Evolutionary conservation across 2,113 vertebrate genomes (phyloP).

Genomic region (rat (Rattus norvegicus)): DNA sequence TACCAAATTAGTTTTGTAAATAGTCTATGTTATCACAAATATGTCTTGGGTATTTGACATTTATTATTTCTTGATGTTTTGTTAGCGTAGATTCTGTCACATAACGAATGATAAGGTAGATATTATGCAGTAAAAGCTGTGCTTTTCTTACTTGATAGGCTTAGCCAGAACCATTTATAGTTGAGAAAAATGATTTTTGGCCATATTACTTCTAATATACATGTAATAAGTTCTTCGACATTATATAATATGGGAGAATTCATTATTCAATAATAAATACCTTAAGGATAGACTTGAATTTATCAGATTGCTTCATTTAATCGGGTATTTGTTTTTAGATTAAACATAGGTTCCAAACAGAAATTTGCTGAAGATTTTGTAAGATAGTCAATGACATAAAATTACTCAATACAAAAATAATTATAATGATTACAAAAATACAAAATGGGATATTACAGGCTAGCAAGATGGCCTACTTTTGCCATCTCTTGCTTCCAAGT

Average conservation of each 20-base stretch:
- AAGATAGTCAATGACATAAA: conserved; percentile 1
- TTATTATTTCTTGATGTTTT: conserved; percentile 2
- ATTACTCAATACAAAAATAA: background rate
- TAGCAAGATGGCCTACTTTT: background rate
- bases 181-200: conserved; percentile 18
- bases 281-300: background rate
- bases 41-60: conserved; percentile 34
- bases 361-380: background rate
- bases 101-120: background rate
- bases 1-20: conserved; percentile 42
- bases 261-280: background rate
- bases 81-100: background rate
- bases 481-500: background rate
- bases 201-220: background rate
- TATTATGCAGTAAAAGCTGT: background rate
- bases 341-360: background rate
- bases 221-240: background rate
- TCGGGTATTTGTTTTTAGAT: background rate
- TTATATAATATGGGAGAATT: conserved; percentile 47
- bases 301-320: conserved; percentile 13
- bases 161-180: background rate
- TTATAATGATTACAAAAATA: background rate
- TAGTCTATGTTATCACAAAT: conserved; percentile 11
- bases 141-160: background rate
- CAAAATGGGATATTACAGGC: background rate